Percentiles rank a stretch among this genome's conserved stretches.
Evolutionary conservation across 2,888 invertebrate genomes (phyloP).

Genomic region (Hyppa rectilinea): DNA sequence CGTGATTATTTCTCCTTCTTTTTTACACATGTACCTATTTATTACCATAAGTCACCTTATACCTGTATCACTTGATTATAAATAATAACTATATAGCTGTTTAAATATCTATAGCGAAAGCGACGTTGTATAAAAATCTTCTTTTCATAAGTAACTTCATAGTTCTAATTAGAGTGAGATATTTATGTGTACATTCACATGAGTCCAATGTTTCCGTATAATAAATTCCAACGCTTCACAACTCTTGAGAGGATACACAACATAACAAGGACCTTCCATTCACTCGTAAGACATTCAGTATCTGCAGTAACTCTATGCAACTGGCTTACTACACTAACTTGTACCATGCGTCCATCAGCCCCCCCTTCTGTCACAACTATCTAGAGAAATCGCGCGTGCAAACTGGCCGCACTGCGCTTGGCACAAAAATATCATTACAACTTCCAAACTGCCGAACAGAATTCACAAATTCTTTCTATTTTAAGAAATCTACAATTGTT

Average conservation of each 20-base stretch:
- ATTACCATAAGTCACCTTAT: no score
- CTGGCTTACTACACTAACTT: conserved; percentile 14
- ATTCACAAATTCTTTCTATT: conserved; percentile 29
- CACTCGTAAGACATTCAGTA: conserved; percentile 14
- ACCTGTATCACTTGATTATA: no score
- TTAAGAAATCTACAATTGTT: conserved; percentile 41
- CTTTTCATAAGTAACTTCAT: no score
- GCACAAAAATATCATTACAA: conserved; percentile 55
- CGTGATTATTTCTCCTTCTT: no score
- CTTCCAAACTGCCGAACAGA: conserved; percentile 45
- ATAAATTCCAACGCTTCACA: neutral
- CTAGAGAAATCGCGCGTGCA: neutral
- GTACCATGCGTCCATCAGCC: conserved; percentile 6
- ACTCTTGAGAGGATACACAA: neutral
- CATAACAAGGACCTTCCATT: conserved; percentile 10
- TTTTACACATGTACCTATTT: no score
- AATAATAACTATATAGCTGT: no score
- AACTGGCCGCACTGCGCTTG: conserved; percentile 52
- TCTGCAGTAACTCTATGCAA: conserved; percentile 17
- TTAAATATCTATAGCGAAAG: no score
- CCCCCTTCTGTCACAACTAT: neutral
- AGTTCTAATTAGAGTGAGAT: neutral
- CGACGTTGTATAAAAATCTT: neutral
- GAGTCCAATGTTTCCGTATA: neutral
- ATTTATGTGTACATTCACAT: neutral